Conservation (phyloP, 2,797 vertebrate species). For the Falco cherrug region DNA sequence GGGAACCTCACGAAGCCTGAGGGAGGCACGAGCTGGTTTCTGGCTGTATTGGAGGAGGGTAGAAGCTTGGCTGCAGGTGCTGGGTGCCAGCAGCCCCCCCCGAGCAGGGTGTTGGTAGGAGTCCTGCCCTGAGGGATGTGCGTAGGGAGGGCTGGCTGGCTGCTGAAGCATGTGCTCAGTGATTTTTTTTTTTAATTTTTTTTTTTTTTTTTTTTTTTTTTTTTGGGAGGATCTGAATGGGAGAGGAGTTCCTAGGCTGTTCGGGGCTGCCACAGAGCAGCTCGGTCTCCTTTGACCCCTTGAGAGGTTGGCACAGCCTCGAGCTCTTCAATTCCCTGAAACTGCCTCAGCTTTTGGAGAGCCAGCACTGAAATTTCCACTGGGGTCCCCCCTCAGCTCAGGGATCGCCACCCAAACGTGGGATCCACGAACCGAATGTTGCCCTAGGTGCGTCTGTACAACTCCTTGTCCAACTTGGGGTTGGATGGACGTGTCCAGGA, state of each 20-base stretch:
- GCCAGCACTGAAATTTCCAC: fast-evolving
- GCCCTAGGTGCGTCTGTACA: fast-evolving
- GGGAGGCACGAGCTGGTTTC: not conserved
- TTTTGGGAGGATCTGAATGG: not conserved
- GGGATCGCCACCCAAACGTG: fast-evolving
- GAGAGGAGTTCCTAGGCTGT: fast-evolving
- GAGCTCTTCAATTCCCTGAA: not conserved
- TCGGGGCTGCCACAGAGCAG: not conserved
- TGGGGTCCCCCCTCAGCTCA: not conserved
- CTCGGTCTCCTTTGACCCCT: not conserved
- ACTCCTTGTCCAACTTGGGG: fast-evolving
- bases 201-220: not conserved
- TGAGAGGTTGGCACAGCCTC: fast-evolving
- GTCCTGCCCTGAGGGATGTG: not conserved
- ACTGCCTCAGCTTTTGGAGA: not conserved
- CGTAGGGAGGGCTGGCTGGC: not conserved
- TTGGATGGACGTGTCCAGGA: not conserved
- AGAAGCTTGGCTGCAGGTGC: not conserved
- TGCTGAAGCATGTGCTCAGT: fast-evolving
- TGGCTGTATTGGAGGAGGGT: not conserved
- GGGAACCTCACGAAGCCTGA: not conserved
- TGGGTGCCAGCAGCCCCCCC: not conserved
- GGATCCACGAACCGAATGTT: fast-evolving
- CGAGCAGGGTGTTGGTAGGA: fast-evolving
- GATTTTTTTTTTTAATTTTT: not conserved